Evolutionary conservation across 2,888 invertebrate species (phyloP), one percentile per base, ranked within the genome.

Genomic region (Ditula angustiorana): DNA sequence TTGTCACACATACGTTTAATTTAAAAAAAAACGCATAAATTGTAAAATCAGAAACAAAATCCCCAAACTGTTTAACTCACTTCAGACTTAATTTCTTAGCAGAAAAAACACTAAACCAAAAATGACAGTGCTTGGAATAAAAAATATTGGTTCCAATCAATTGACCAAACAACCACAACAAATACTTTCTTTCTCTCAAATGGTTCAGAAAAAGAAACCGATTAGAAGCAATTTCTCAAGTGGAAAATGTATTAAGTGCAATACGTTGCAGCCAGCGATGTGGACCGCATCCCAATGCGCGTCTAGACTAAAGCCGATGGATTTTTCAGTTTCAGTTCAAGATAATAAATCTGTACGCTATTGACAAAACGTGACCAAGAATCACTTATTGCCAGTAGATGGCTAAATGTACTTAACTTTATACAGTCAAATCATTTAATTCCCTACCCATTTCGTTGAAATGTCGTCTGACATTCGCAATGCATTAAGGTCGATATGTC

Each of bases 171-270:
- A 28, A 56, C 11, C 21, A 44, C 44, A 24, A 46, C n/a, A 46
- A 46, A n/a, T n/a, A n/a, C n/a, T 21, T 23, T 46, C 11, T 53
- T 53, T 5, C 21, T 21, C n/a, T 23, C 19, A 53, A 53, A 23
- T 11, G 21, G 7, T 21, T 21, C 56, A 30, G 28, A 23, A 52
- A 60, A 61, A 61, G 30, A 52, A 52, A 52, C 52, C 52, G 41
- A 41, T 52, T 44, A 37, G 50, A 44, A 52, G 10, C 24, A 26
- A 47, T 49, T 44, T 16, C 13, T 26, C 24, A 7, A 24, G 26
- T 10, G 33, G 49, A 50, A 64, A 69, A 66, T 69, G 55, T 67
- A 59, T 61, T 50, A 66, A 69, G 62, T 62, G 68, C 57, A 69
- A 66, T 62, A 62, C 69, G 61, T 41, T 67, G 66, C 66, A 67